Percentiles rank a stretch among this genome's conserved stretches.
phyloP scores from a whole-genome alignment of 2,888 invertebrate species.

The Beris chalybata region DNA sequence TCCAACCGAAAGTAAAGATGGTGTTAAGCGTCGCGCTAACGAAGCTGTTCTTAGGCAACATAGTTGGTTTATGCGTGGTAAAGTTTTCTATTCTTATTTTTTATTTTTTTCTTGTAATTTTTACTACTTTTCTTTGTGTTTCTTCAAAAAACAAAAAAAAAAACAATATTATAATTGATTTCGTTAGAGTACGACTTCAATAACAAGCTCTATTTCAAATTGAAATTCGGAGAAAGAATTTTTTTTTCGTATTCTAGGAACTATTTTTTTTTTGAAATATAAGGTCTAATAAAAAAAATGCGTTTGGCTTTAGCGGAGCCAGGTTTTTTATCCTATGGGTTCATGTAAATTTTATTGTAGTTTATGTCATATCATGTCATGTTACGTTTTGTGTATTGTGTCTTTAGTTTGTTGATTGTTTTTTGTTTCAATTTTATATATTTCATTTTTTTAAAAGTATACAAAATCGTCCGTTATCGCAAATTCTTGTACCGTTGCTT shows the following conservation, averaged over 20 bases:
- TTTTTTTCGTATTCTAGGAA: constrained; percentile 4
- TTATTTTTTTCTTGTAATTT: constrained; percentile 4
- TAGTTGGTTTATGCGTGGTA: constrained; percentile 57
- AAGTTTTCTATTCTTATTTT: constrained; percentile 38
- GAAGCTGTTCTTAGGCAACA: constrained; percentile 57
- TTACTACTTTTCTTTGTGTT: constrained; percentile 4
- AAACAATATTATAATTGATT: neutral
- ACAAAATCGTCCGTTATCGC: too few species aligned
- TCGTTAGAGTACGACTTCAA: neutral
- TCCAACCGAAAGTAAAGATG: constrained; percentile 54
- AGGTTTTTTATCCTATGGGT: constrained; percentile 1
- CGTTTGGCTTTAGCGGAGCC: constrained; percentile 3
- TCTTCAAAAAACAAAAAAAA: constrained; percentile 15
- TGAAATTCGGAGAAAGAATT: constrained; percentile 37
- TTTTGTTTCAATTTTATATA: neutral
- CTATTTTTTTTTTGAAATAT: neutral
- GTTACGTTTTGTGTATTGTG: constrained; percentile 1
- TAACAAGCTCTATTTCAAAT: constrained; percentile 11
- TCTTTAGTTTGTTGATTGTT: constrained; percentile 14
- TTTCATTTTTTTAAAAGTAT: too few species aligned
- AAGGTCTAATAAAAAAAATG: neutral
- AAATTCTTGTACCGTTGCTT: too few species aligned
- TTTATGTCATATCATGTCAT: constrained; percentile 6
- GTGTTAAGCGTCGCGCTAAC: constrained; percentile 56
- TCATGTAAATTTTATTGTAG: constrained; percentile 3